These are phyloP conservation scores for Dorcus hopei DNA, from an alignment of 2,888 invertebrate species.

Conservation along the genomic window DNA sequence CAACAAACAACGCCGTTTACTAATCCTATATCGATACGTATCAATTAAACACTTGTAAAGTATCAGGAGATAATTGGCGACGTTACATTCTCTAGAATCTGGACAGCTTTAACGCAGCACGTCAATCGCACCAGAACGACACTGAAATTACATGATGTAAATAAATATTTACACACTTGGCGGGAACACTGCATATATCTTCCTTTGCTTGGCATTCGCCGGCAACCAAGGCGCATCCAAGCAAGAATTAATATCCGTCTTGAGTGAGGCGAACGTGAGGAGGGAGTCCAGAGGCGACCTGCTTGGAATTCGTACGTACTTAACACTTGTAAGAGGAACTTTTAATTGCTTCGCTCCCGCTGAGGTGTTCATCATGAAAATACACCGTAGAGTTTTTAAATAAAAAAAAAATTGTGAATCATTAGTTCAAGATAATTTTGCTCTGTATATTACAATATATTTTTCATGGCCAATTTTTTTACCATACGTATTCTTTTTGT, in stretches of 20 bases:
- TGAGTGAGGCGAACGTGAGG: not conserved
- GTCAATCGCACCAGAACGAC: not conserved
- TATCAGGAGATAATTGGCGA: no score
- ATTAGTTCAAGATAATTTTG: no score
- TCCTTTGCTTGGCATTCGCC: not conserved
- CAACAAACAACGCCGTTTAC: no score
- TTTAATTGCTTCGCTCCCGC: not conserved
- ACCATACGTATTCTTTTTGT: no score
- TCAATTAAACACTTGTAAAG: no score
- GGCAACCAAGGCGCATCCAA: not conserved
- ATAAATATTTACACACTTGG: constrained; percentile 7
- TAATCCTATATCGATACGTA: no score
- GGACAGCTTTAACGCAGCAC: not conserved
- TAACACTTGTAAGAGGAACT: not conserved
- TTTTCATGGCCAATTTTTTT: no score
- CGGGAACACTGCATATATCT: not conserved
- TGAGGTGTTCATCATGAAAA: not conserved
- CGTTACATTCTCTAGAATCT: no score
- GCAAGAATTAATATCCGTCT: not conserved
- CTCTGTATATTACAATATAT: no score
- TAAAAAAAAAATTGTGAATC: no score
- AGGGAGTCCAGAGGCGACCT: not conserved
- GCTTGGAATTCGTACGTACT: not conserved
- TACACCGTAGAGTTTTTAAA: not conserved
- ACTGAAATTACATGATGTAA: constrained; percentile 7